Conservation (phyloP, 2,888 invertebrate genomes). For the Leptinotarsa rubiginosa region DNA sequence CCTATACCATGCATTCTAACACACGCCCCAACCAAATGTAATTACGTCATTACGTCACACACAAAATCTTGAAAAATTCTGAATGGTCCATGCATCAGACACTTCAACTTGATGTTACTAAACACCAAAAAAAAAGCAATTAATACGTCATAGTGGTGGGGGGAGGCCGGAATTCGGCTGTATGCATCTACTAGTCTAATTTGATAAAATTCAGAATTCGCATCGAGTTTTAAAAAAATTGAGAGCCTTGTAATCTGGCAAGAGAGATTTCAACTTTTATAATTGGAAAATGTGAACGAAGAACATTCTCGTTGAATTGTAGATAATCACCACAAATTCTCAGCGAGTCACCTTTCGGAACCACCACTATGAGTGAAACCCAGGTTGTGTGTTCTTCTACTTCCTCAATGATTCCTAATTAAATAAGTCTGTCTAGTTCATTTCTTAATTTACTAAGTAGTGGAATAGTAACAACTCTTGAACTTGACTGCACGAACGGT, state of each 20-base stretch:
- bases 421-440: conserved; percentile 26
- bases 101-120: too few species aligned
- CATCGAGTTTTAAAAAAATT: conserved; percentile 51
- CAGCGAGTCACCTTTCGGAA: conserved; percentile 27
- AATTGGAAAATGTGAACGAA: conserved; percentile 47
- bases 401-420: conserved; percentile 28
- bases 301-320: conserved; percentile 42
- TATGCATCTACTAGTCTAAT: too few species aligned
- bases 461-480: conserved; percentile 36
- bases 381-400: conserved; percentile 34
- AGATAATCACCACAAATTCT: conserved; percentile 39
- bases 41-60: too few species aligned
- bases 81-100: too few species aligned
- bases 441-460: conserved; percentile 30
- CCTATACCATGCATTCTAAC: too few species aligned
- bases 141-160: too few species aligned
- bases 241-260: conserved; percentile 45
- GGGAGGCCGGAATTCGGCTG: too few species aligned
- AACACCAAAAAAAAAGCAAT: too few species aligned
- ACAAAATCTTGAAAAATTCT: too few species aligned
- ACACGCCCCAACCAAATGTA: too few species aligned
- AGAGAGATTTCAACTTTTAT: conserved; percentile 48
- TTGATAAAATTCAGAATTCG: conserved; percentile 36
- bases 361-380: conserved; percentile 36
- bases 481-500: conserved; percentile 31